A percentile compares a stretch with the other conserved stretches of the same genome.
Evolutionary conservation across 2,797 vertebrate genomes (phyloP).

Genomic region (Arrhamphus sclerolepis): DNA sequence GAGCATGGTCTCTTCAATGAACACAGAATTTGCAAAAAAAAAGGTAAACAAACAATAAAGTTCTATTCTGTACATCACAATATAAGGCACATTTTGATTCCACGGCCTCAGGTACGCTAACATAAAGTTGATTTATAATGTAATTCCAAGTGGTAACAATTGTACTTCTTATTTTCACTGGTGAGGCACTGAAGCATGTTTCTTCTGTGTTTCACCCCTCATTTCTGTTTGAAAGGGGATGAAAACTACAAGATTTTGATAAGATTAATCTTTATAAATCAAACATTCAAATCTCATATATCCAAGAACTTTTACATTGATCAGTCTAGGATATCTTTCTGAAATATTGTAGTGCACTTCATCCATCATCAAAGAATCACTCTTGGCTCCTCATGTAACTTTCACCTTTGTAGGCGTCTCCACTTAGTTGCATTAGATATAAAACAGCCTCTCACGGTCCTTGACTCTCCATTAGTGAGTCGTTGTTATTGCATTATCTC

Average conservation of each 20-base stretch:
- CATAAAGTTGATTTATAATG: no score
- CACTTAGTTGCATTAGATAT: slow-evolving; percentile 33
- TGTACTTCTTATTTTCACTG: slow-evolving; percentile 1
- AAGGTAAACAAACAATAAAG: background rate
- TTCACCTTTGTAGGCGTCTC: slow-evolving; percentile 27
- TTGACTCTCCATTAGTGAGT: slow-evolving; percentile 9
- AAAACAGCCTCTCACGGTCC: slow-evolving; percentile 22
- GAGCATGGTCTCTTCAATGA: no score
- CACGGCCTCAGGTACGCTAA: no score
- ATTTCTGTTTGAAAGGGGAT: background rate
- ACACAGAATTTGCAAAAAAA: no score
- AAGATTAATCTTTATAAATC: no score
- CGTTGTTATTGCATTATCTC: slow-evolving; percentile 69
- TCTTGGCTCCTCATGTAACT: slow-evolving; percentile 7
- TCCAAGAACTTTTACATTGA: no score
- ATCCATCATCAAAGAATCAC: slow-evolving; percentile 22
- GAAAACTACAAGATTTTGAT: no score
- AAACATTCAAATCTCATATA: no score
- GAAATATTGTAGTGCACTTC: slow-evolving; percentile 60
- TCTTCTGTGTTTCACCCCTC: background rate
- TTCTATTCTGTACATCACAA: background rate
- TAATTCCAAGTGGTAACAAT: no score
- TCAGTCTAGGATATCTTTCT: slow-evolving; percentile 15
- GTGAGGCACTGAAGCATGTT: slow-evolving; percentile 21
- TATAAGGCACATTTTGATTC: no score